These are phyloP conservation scores for Sturnus vulgaris DNA, from an alignment of 2,113 vertebrate species.

Conservation along the genomic window DNA sequence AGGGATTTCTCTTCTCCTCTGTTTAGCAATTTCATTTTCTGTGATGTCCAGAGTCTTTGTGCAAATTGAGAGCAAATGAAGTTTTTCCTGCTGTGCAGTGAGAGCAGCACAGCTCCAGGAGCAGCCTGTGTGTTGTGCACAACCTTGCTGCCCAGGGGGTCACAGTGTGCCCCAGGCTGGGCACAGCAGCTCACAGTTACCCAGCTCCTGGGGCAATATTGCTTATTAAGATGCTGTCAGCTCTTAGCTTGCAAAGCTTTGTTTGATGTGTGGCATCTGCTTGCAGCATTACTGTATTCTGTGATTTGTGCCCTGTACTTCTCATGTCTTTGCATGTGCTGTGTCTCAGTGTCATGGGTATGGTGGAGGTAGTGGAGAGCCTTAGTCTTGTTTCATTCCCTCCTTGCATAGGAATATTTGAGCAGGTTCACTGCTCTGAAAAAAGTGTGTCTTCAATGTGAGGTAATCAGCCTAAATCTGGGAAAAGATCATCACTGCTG, in stretches of 20 bases:
- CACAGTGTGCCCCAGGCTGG: not conserved
- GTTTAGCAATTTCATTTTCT: constrained; percentile 11
- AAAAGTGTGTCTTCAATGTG: not conserved
- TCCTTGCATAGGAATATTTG: not conserved
- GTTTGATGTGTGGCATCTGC: constrained; percentile 49
- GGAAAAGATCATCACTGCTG: not conserved
- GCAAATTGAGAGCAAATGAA: not conserved
- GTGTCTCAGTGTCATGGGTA: constrained; percentile 16
- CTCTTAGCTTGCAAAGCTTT: constrained; percentile 34
- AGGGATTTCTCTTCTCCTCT: constrained; percentile 1
- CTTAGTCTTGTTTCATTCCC: not conserved
- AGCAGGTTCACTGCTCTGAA: not conserved
- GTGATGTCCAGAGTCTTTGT: not conserved
- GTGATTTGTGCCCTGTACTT: constrained; percentile 50
- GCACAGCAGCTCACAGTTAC: not conserved
- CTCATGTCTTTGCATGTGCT: constrained; percentile 40
- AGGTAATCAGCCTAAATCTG: not conserved
- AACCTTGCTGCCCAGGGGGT: not conserved
- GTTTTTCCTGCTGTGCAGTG: not conserved
- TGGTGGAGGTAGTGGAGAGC: not conserved
- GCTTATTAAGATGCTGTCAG: not conserved
- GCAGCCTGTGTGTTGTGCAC: not conserved
- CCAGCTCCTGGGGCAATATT: not conserved
- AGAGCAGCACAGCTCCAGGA: constrained; percentile 10
- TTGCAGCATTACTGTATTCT: constrained; percentile 54